Evolutionary conservation across 2,797 vertebrate species (phyloP).

Genomic region (Lepilemur ruficaudatus): DNA sequence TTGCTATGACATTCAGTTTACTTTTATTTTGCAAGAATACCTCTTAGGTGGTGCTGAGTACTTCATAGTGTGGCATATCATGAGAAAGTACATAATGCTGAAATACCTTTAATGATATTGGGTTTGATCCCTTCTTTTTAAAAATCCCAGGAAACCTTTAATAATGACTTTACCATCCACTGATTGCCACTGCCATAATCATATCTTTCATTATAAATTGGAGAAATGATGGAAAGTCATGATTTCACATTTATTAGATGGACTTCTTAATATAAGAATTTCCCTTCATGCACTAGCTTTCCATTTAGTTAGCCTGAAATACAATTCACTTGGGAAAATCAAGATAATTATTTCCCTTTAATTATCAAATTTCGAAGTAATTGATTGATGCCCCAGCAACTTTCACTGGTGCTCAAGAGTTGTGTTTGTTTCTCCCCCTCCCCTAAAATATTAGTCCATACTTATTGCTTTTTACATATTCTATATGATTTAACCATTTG

Average conservation of each 20-base stretch:
- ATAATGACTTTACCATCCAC: neutral
- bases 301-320: neutral
- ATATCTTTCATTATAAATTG: neutral
- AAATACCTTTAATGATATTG: neutral
- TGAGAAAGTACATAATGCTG: neutral
- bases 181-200: neutral
- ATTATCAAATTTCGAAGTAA: neutral
- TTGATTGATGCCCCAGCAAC: neutral
- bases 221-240: neutral
- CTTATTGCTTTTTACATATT: neutral
- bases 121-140: neutral
- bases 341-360: neutral
- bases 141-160: neutral
- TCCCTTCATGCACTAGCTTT: neutral
- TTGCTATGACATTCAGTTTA: neutral
- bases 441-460: neutral
- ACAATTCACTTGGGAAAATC: neutral
- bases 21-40: neutral
- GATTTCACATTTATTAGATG: neutral
- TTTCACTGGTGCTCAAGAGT: neutral
- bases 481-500: neutral
- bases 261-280: neutral
- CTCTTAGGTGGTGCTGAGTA: neutral
- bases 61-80: neutral
- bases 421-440: neutral